Evolutionary conservation across 2,888 invertebrate species (phyloP), one percentile per base, ranked within the genome.

Genomic region (Gymnoscelis rufifasciata): DNA sequence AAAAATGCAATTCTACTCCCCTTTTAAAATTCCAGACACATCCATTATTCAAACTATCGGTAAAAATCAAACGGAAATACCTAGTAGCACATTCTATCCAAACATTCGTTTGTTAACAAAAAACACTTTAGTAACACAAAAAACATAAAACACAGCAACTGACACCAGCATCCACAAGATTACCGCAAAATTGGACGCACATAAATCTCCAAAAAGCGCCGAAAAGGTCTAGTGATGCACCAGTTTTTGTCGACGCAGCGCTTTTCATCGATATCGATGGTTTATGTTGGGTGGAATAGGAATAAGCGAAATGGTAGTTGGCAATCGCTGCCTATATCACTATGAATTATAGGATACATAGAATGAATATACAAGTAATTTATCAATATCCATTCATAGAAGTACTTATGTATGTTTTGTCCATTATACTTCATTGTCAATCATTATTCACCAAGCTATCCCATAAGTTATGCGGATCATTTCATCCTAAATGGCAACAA

Each of bases 141-240:
- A 38, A 15, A 10, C 15, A 35, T 19, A 47, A 38, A 50, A 53
- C 24, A 43, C 51, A 28, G 12, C 49, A 46, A 55, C 41, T 44
- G 50, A 49, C 44, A 38, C 41, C 45, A 46, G 42, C 53, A 41
- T 50, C 38, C 45, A 47, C 54, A 47, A 54, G 43, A 59, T 58
- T 61, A 61, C 66, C 64, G 65, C 64, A 52, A 65, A 68, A 56
- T 56, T 56, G 60, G 60, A 61, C 51, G 60, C 52, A 43, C 60
- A 56, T 69, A 66, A 69, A 68, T 69, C 62, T 61, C 56, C 41
- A 38, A 49, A 61, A 60, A 59, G 55, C 50, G 59, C 60, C 56
- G 66, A 69, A 66, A 57, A 52, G 54, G 46, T 49, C 30, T 54
- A 56, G 54, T 36, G 53, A 43, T 47, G 53, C 13, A 27, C 15